A percentile compares a stretch with the other conserved stretches of the same genome.
phyloP scores from a whole-genome alignment of 2,888 invertebrate genomes.

The Anthophora plumipes region DNA sequence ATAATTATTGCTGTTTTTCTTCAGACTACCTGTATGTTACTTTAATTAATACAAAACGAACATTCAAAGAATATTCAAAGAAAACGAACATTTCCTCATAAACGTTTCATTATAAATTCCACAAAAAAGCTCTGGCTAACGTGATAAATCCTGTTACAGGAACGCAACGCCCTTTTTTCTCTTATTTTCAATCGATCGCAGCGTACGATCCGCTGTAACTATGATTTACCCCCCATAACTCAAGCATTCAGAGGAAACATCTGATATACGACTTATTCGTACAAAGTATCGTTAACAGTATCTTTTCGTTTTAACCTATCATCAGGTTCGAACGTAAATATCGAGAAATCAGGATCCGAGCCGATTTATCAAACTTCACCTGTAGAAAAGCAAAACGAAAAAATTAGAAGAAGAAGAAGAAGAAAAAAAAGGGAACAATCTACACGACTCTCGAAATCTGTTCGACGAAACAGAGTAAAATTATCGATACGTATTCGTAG shows the following conservation, averaged over 20 bases:
- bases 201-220: not conserved
- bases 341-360: not conserved
- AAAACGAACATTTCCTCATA: not conserved
- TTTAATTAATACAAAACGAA: not conserved
- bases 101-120: not conserved
- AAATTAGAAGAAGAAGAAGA: not conserved
- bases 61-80: not conserved
- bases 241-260: not conserved
- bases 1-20: no score
- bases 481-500: slow-evolving; percentile 25
- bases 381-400: not conserved
- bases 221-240: no score
- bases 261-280: not conserved
- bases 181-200: not conserved
- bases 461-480: not conserved
- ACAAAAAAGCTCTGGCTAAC: not conserved
- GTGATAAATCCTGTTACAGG: not conserved
- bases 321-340: not conserved
- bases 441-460: not conserved
- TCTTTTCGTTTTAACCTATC: not conserved
- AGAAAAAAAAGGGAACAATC: no score
- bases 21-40: no score
- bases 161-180: not conserved
- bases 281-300: not conserved
- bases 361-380: not conserved